These are phyloP conservation scores for Cacatua alba DNA, from an alignment of 2,113 vertebrate genomes.

Conservation along the genomic window DNA sequence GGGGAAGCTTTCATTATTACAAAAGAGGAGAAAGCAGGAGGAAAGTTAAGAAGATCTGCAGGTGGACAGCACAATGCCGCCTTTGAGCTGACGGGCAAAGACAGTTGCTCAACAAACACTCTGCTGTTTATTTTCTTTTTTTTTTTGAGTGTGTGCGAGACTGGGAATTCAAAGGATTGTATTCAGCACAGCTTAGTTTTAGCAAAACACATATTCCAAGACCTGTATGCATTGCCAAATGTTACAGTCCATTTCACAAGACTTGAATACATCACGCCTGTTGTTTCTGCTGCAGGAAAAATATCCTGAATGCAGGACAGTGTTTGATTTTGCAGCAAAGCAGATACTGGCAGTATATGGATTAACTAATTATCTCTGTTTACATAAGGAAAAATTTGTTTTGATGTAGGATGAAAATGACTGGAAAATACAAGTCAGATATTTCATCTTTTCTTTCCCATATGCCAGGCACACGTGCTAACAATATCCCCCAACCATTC, in stretches of 20 bases:
- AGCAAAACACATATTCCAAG: neutral
- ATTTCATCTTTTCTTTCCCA: neutral
- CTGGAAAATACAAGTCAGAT: neutral
- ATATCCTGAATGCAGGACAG: neutral
- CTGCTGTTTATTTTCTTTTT: neutral
- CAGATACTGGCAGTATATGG: neutral
- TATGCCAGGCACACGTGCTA: neutral
- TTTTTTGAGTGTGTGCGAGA: neutral
- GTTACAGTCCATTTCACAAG: constrained; percentile 17
- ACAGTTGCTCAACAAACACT: constrained; percentile 18
- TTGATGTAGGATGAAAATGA: neutral
- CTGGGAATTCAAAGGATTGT: constrained; percentile 29
- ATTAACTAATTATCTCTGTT: neutral
- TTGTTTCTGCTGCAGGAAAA: neutral
- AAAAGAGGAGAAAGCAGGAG: constrained; percentile 1
- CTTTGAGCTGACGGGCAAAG: constrained; percentile 21
- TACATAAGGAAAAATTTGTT: neutral
- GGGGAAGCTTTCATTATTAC: neutral
- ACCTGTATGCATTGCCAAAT: neutral
- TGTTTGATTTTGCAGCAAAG: neutral
- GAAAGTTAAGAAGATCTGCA: constrained; percentile 33
- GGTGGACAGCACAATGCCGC: constrained; percentile 38
- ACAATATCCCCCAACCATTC: neutral
- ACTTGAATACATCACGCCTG: neutral
- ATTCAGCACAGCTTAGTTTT: neutral